Conservation (phyloP, 2,888 invertebrate genomes). For the Dicranocentrus wangi region DNA sequence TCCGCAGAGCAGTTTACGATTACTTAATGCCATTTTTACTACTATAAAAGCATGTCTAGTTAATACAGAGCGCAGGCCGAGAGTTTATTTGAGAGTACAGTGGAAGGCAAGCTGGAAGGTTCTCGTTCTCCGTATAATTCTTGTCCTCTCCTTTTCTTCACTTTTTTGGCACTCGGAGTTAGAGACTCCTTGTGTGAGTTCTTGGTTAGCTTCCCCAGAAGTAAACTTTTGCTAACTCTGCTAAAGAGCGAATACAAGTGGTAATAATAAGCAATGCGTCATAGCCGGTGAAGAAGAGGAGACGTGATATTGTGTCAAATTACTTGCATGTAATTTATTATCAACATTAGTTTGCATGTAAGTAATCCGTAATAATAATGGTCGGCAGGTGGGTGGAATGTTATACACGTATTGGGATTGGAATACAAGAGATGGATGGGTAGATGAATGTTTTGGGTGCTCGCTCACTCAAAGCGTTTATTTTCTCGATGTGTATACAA, state of each 20-base stretch:
- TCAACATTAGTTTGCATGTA: conserved; percentile 68
- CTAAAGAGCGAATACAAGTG: conserved; percentile 14
- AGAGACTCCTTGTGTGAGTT: background rate
- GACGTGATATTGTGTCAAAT: conserved; percentile 68
- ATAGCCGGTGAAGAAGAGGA: conserved; percentile 65
- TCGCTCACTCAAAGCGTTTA: background rate
- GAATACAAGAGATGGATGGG: background rate
- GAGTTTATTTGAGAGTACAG: too few relatives aligned
- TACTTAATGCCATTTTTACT: conserved; percentile 40
- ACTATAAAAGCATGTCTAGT: conserved; percentile 7
- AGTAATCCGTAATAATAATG: conserved; percentile 67
- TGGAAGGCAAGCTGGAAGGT: too few relatives aligned
- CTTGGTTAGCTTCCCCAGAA: too few relatives aligned
- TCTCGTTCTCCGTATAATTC: background rate
- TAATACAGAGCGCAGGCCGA: too few relatives aligned
- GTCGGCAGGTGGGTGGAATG: conserved; percentile 68
- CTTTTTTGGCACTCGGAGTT: background rate
- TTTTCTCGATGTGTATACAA: background rate
- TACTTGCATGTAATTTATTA: conserved; percentile 68
- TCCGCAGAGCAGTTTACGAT: conserved; percentile 53
- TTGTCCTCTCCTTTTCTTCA: conserved; percentile 2
- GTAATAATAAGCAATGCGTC: conserved; percentile 63
- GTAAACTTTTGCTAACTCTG: background rate
- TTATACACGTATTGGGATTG: conserved; percentile 25
- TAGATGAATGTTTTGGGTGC: background rate